These are phyloP conservation scores for Myotis vivesi DNA, from an alignment of 2,797 vertebrate genomes.

Conservation along the genomic window DNA sequence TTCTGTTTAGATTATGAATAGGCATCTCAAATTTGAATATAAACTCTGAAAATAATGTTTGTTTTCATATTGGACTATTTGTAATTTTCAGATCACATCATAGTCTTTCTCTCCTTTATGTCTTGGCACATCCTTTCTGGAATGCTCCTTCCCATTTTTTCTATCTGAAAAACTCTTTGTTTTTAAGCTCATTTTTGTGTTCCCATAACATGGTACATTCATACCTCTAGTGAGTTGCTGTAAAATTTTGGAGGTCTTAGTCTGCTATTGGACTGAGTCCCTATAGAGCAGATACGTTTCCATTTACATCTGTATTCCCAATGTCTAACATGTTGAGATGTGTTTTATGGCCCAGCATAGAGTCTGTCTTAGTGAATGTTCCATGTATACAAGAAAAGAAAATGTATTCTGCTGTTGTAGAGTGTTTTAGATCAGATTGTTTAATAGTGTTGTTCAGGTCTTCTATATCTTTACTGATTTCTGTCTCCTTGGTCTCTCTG, in stretches of 20 bases:
- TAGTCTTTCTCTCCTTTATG: background rate
- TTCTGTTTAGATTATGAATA: background rate
- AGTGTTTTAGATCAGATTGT: constrained; percentile 14
- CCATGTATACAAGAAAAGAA: background rate
- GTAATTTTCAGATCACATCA: background rate
- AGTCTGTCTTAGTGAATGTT: background rate
- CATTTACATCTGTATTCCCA: background rate
- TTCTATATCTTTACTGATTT: background rate
- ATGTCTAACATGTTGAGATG: background rate
- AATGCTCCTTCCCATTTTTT: background rate
- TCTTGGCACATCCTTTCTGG: background rate
- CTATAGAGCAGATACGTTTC: constrained; percentile 2
- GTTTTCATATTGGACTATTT: constrained; percentile 28
- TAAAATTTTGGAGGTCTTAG: background rate
- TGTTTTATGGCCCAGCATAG: background rate
- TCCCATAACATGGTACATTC: background rate
- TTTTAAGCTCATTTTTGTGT: constrained; percentile 28
- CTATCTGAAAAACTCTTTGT: background rate
- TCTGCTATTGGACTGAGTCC: background rate
- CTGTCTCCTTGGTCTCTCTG: background rate
- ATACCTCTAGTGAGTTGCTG: background rate
- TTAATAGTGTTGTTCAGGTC: background rate
- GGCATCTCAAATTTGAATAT: constrained; percentile 33
- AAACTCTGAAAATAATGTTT: constrained; percentile 32
- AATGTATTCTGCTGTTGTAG: background rate